Evolutionary conservation across 1,140 invertebrate species (phyloP).

Genomic region (Solen grandis): DNA sequence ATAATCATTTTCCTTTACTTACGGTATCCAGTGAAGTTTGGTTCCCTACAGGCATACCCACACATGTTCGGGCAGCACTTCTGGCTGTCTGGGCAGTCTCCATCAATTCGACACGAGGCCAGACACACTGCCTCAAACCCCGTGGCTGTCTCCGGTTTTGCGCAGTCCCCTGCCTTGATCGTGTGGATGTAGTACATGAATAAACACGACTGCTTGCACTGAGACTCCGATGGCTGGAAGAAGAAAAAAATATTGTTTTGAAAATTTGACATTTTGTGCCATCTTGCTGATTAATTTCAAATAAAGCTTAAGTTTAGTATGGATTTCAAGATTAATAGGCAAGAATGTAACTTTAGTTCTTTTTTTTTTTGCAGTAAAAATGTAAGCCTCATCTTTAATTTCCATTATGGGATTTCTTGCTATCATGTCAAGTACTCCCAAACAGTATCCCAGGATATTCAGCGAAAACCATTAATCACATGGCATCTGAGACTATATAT

Average conservation of each 20-base stretch:
- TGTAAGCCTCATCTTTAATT: not conserved
- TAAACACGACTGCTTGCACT: slow-evolving; percentile 44
- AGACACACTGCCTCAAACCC: slow-evolving; percentile 52
- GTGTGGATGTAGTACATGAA: slow-evolving; percentile 38
- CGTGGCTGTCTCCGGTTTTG: slow-evolving; percentile 32
- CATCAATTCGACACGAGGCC: slow-evolving; percentile 34
- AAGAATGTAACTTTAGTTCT: not conserved
- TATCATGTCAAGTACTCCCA: too few species aligned
- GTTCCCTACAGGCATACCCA: slow-evolving; percentile 47
- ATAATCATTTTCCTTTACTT: too few species aligned
- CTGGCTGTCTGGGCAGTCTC: slow-evolving; percentile 28
- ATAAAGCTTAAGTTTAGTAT: not conserved
- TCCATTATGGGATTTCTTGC: too few species aligned
- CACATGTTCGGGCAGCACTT: slow-evolving; percentile 53
- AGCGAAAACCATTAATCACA: too few species aligned
- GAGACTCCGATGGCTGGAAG: slow-evolving; percentile 39
- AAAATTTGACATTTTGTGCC: not conserved
- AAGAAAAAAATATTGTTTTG: not conserved
- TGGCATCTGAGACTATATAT: too few species aligned
- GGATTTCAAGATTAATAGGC: not conserved
- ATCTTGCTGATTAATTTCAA: not conserved
- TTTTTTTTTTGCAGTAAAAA: not conserved
- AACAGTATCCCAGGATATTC: too few species aligned
- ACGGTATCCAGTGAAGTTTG: slow-evolving; percentile 36
- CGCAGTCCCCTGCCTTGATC: slow-evolving; percentile 41